Evolutionary conservation across 1,140 invertebrate genomes (phyloP), one percentile per base, ranked within the genome.

Genomic region (Stegodyphus dumicola): DNA sequence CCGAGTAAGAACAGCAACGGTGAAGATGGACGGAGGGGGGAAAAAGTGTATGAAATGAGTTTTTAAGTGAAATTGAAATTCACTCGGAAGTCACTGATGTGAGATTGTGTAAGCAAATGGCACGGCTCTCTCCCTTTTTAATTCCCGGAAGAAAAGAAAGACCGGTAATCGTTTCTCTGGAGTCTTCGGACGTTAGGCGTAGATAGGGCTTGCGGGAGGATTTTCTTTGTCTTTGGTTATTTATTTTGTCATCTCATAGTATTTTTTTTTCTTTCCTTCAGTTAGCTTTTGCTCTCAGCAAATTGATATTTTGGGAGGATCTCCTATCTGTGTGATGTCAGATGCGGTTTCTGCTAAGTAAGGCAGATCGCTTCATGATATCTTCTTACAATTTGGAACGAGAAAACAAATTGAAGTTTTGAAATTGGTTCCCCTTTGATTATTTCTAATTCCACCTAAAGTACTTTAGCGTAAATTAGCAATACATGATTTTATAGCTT

Each of bases 1-100:
- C 13, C 11, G 17, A 10, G 65, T 7, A 13, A 17, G 64, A 49
- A 56, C 48, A 17, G 33, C 76, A 52, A 49, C 51, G 18, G 17
- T 15, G 13, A 64, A 11, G 49, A 49, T 18, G 64, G 49, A 53
- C 65, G n/a, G 48, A 52, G 15, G 48, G 15, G 13, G n/a, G 64
- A 60, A 9, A 60, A 77, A 66, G 33, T 33, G 33, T n/a, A 66
- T 10, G 76, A 77, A 81, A 81, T 81, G 67, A 81, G 78, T 73
- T 81, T 81, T 81, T 73, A 81, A 81, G 69, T 81, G 69, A 73
- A 81, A 81, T 81, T 81, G 53, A 49, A 81, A 81, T 73, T 73
- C 69, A 49, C 33, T 81, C 52, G 11, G 10, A 64, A 66, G 4
- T 33, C 65, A 67, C 65, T 67, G 65, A 67, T 67, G 65, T 67